Evolutionary conservation across 2,888 invertebrate species (phyloP), one percentile per base, ranked within the genome.

Genomic region (Metacarcinus magister): DNA sequence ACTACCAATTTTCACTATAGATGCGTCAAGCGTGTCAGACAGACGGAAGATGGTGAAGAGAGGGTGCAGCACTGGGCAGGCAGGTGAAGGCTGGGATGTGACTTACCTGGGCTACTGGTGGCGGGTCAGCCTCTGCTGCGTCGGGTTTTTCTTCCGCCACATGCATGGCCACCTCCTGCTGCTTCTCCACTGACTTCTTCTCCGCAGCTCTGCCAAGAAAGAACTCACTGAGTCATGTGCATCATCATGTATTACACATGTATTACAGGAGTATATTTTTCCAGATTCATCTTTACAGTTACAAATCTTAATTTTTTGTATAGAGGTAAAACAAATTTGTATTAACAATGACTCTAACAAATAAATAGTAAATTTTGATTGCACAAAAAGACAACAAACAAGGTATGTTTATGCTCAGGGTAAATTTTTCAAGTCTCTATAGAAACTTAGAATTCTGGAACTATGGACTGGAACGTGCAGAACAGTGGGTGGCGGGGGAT

Each of bases 121-220:
- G 98, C 0, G 98, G 98, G 96, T 98, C 98, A 0, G 98, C 98
- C 23, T 94, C 92, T 0, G 98, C 98, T 19, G 98, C 98, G 48
- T 98, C 98, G 44, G 98, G 98, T 97, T 99, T 99, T 96, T 98
- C 98, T 97, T 97, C 95, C 82, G 92, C 98, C 0, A 99, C 99
- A 0, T 99, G 98, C 99, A 99, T 99, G 0, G 99, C 99, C 0
- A 99, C 99, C 97, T 99, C 99, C 97, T 99, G 99, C 0, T 98
- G 99, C 0, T 98, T 99, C 97, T 99, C 99, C 0, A 99, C 99
- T 97, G 99, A 99, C 95, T 97, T 96, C 95, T 97, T 97, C 90
- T 97, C 96, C 3, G 96, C 97, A 43, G 94, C 95, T 98, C 98
- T 54, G 98, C 98, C 97, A 19, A 28, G 1, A 13, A 7, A 48